Conservation (phyloP, 2,113 vertebrate genomes). For the Xenopus laevis region DNA sequence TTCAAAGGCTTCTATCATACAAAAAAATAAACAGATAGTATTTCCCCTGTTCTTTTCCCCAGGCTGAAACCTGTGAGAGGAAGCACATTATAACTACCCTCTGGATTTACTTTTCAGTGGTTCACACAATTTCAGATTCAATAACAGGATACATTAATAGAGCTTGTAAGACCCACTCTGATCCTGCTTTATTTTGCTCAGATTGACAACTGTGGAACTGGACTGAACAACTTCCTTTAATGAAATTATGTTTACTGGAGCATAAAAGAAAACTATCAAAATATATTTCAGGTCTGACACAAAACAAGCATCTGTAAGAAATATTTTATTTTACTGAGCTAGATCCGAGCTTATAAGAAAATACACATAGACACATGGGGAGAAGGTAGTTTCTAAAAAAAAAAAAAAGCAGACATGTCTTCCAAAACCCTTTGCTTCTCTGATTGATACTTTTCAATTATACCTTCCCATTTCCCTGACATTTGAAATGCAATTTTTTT, state of each 20-base stretch:
- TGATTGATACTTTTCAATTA: slow-evolving; percentile 99
- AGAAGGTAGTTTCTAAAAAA: slow-evolving; percentile 18
- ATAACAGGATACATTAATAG: slow-evolving; percentile 21
- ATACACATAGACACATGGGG: slow-evolving; percentile 14
- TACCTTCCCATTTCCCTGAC: slow-evolving; percentile 89
- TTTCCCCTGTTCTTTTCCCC: not conserved
- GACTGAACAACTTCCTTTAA: slow-evolving; percentile 12
- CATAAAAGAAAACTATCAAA: slow-evolving; percentile 41
- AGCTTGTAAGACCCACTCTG: slow-evolving; percentile 21
- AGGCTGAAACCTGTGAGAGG: not conserved
- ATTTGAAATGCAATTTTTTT: slow-evolving; percentile 94
- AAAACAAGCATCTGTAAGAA: slow-evolving; percentile 22
- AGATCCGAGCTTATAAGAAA: slow-evolving; percentile 45
- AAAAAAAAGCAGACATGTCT: slow-evolving; percentile 57
- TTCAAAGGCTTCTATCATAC: too few relatives aligned
- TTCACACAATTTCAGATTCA: not conserved
- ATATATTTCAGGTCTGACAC: slow-evolving; percentile 34
- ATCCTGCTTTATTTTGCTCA: slow-evolving; percentile 22
- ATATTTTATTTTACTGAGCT: slow-evolving; percentile 48
- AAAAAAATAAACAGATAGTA: too few relatives aligned
- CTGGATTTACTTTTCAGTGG: not conserved
- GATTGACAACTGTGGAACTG: slow-evolving; percentile 15
- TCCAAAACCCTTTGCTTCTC: slow-evolving; percentile 80
- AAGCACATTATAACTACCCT: not conserved
- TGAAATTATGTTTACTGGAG: slow-evolving; percentile 27